Evolutionary conservation across 2,113 vertebrate genomes (phyloP).

Genomic region (Corythornis vintsioides): DNA sequence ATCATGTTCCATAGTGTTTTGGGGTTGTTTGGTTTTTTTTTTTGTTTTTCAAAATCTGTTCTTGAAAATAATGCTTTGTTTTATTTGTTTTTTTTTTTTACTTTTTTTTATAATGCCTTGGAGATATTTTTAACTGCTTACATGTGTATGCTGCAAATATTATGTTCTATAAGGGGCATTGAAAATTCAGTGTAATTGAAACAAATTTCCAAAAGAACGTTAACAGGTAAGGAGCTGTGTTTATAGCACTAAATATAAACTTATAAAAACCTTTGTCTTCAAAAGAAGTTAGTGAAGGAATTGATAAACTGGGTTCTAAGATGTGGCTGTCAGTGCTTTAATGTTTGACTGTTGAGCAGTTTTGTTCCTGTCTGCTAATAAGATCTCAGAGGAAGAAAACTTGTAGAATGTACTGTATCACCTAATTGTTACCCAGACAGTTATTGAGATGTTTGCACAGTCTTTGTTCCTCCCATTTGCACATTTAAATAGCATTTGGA

Average conservation of each 20-base stretch:
- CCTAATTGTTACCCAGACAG: background rate
- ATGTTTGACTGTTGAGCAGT: background rate
- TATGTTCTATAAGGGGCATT: background rate
- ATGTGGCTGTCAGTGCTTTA: background rate
- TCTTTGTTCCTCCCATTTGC: background rate
- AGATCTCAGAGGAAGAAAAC: background rate
- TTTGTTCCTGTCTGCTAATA: background rate
- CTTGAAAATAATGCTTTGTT: background rate
- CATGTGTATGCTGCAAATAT: background rate
- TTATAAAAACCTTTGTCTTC: background rate
- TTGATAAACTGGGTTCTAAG: background rate
- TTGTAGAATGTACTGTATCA: background rate
- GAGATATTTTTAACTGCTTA: background rate
- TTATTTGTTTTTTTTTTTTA: background rate
- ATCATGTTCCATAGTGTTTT: background rate
- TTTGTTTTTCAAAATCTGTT: background rate
- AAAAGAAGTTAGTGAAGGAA: background rate
- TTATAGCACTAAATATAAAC: background rate
- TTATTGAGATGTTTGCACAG: background rate
- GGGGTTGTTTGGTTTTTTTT: background rate
- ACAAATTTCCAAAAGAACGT: background rate
- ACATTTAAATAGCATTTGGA: background rate
- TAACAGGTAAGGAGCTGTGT: background rate
- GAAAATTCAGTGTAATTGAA: background rate
- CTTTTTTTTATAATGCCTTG: background rate